phyloP scores from a whole-genome alignment of 2,888 invertebrate species.

The Tyria jacobaeae region DNA sequence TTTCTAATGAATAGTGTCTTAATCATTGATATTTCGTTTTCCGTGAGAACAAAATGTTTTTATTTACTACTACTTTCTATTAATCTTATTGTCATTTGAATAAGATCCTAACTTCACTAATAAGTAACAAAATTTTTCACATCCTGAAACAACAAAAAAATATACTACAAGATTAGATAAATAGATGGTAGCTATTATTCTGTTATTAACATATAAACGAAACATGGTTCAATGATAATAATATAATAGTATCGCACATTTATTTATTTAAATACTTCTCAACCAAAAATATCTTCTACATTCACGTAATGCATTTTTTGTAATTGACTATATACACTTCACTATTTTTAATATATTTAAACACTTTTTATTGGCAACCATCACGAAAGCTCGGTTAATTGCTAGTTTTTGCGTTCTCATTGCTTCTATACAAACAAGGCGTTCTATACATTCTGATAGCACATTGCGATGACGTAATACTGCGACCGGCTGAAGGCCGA shows the following conservation, averaged over 20 bases:
- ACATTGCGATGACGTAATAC: conserved; percentile 72
- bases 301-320: neutral
- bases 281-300: neutral
- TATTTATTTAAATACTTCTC: neutral
- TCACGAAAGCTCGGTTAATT: conserved; percentile 12
- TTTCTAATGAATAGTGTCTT: no score
- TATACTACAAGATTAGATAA: neutral
- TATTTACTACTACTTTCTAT: no score
- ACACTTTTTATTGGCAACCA: conserved; percentile 2
- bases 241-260: neutral
- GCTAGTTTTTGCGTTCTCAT: conserved; percentile 28
- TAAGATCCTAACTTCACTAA: neutral
- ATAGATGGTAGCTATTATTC: neutral
- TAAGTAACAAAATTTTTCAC: neutral
- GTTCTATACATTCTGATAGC: conserved; percentile 67
- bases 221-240: neutral
- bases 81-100: neutral
- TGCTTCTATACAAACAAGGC: conserved; percentile 33
- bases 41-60: no score
- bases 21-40: no score
- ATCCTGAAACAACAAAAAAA: neutral
- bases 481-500: conserved; percentile 66
- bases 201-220: neutral
- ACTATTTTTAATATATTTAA: neutral
- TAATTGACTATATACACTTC: neutral